Evolutionary conservation across 2,888 invertebrate genomes (phyloP), one percentile per base, ranked within the genome.

Genomic region (Napeogenes sylphis): DNA sequence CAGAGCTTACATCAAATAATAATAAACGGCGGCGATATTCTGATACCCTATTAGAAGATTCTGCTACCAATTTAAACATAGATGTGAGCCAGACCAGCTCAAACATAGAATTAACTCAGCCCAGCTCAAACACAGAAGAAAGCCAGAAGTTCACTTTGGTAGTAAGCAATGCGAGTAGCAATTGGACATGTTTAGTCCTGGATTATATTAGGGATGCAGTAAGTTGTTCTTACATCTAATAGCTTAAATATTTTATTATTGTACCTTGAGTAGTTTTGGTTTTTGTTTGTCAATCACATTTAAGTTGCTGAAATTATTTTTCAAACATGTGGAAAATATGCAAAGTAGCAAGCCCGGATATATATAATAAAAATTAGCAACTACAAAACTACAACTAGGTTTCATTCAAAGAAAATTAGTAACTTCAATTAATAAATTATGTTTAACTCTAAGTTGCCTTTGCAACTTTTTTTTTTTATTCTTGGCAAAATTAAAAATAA

Each of bases 131-230:
- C 4, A 30, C 38, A 32, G 45, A 47, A 47, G 60, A 61, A 8
- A 59, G 38, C 21, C 21, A 8, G n/a, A 32, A 13, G 4, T 63
- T 33, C 21, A 58, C 59, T 12, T 53, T 69, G 46, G 51, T 59
- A 14, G 55, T 71, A 10, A 61, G 63, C 14, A 70, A 68, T 53
- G 59, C 60, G 13, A 62, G 63, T 30, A 68, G 67, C 13, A 61
- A 61, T 21, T 71, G 71, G 70, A 61, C 61, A 2, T 66, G 63
- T 30, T 45, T 70, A 59, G 64, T 69, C 35, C 63, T 69, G 46
- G 58, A 70, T 51, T 71, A 58, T 55, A 59, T 70, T 5, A 67
- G 54, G 56, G 60, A 68, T 53, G 63, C 68, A 45, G 71, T 70
- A 42, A 59, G 62, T 55, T 8, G 45, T 21, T 30, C 10, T 58